Evolutionary conservation across 2,888 invertebrate genomes (phyloP).

Genomic region (Idaea straminata): DNA sequence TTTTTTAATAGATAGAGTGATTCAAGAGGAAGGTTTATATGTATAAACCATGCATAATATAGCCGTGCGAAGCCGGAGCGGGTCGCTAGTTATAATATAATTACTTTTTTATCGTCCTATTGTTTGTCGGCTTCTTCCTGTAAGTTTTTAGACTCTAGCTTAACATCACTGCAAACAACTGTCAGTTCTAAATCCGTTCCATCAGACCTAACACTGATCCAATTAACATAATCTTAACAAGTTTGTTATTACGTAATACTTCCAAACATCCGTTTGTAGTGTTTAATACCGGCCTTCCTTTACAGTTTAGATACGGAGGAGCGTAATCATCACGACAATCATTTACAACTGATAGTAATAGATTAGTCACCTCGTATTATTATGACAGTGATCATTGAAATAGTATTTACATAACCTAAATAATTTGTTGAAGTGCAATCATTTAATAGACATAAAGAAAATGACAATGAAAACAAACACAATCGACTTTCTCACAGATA

Average conservation of each 20-base stretch:
- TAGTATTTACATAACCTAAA: background rate
- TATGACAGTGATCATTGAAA: background rate
- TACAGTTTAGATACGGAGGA: slow-evolving; percentile 23
- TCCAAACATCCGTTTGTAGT: slow-evolving; percentile 25
- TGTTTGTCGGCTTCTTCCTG: background rate
- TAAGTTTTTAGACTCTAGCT: background rate
- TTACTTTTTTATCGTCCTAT: background rate
- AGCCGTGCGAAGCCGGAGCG: too few species aligned
- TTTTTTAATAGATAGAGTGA: too few species aligned
- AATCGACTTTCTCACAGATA: background rate
- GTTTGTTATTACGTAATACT: slow-evolving; percentile 23
- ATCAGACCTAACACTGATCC: slow-evolving; percentile 5
- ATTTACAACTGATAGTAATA: background rate
- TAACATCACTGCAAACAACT: background rate
- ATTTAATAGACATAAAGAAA: background rate
- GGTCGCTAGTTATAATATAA: background rate
- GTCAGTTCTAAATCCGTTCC: slow-evolving; percentile 3
- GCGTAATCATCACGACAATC: slow-evolving; percentile 14
- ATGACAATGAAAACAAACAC: background rate
- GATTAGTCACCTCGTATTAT: background rate
- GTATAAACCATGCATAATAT: too few species aligned
- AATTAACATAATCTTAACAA: slow-evolving; percentile 7
- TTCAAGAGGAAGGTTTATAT: too few species aligned
- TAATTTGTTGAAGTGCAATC: background rate
- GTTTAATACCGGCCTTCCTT: slow-evolving; percentile 31